Conservation (phyloP, 2,797 vertebrate species). For the Chiropotes sagulatus region DNA sequence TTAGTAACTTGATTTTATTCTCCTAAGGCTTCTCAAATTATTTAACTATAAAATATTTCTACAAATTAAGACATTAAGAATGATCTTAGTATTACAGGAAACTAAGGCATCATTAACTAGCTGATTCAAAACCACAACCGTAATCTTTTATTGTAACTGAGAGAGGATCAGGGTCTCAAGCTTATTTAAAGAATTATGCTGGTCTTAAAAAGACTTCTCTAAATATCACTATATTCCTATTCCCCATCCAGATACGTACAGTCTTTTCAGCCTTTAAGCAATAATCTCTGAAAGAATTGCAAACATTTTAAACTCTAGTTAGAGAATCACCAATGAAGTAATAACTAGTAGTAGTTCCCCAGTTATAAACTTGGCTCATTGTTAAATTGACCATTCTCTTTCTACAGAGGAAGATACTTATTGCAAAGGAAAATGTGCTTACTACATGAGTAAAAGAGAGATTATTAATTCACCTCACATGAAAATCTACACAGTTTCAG, state of each 20-base stretch:
- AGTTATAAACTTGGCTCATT: not conserved
- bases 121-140: constrained; percentile 26
- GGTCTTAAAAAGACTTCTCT: not conserved
- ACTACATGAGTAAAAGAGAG: not conserved
- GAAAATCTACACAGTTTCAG: constrained; percentile 24
- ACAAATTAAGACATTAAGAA: constrained; percentile 19
- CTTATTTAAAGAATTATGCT: not conserved
- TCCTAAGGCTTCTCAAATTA: constrained; percentile 36
- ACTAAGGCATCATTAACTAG: not conserved
- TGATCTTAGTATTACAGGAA: not conserved
- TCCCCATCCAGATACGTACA: not conserved
- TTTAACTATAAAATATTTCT: constrained; percentile 41
- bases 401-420: not conserved
- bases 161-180: not conserved
- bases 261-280: not conserved
- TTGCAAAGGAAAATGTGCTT: not conserved
- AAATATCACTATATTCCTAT: not conserved
- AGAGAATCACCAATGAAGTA: not conserved
- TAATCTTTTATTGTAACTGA: constrained; percentile 8
- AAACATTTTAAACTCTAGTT: not conserved
- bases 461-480: not conserved
- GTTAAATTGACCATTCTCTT: not conserved
- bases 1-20: not conserved
- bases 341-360: not conserved
- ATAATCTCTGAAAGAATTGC: constrained; percentile 21